Base-by-base conservation (phyloP, 1,140 invertebrate species). In the Camponotus pennsylvanicus region DNA sequence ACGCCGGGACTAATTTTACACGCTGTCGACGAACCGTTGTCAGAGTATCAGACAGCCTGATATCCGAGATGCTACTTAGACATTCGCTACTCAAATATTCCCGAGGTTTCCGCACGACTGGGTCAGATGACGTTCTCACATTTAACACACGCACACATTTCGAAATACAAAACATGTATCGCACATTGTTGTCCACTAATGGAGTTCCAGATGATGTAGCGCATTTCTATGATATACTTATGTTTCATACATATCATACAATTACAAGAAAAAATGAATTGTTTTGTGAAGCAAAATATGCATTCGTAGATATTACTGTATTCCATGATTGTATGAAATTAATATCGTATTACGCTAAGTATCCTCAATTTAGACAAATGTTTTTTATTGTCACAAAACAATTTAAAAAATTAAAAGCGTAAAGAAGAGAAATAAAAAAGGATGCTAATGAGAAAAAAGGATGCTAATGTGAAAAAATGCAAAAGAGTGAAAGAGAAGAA, bases 41-140 rank as follows among this genome's bases (percentile, higher is more conserved):
- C 66, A 69, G 52, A 78, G 89, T 64, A 73, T 55, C 55, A 37
- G 73, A 45, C 82, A 21, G 21, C 40, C 52, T 77, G 85, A 91
- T 85, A 85, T 71, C 64, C 69, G 67, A 52, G 49, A 90, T 73
- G 71, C 85, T 91, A 83, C 88, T 91, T 91, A 91, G 90, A 91
- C 90, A 91, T 91, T 91, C 90, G 57, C 90, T 91, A 32, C 77
- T 91, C 78, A 84, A 88, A 89, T 89, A 89, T 91, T 89, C 88
- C 57, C 52, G 57, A 49, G 78, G 70, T 86, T 85, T 45, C 64
- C 71, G 5, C 42, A 80, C 73, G 67, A 69, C 80, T 76, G 27
- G 11, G 34, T 34, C 61, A 42, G 37, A 45, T 69, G 83, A 52
- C 61, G 37, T 27, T 52, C 70, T 59, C 52, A 32, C 66, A 21